phyloP scores from a whole-genome alignment of 2,888 invertebrate species.

The Ectobius pallidus region DNA sequence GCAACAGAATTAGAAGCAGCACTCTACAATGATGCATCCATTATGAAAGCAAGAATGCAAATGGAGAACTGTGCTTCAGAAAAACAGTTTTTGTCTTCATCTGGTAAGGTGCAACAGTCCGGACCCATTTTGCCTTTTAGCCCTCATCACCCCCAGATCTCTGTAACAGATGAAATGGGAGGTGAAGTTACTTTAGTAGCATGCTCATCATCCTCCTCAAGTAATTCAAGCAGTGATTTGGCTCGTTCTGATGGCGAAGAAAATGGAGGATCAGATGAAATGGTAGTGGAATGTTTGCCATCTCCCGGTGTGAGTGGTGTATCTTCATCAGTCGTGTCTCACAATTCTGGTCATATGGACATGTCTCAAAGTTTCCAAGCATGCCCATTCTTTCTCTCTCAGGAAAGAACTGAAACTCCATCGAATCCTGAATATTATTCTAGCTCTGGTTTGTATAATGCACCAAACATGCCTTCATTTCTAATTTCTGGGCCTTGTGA shows the following conservation, averaged over 20 bases:
- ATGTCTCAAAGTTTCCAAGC: background rate
- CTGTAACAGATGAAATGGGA: slow-evolving; percentile 89
- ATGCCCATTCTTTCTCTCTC: background rate
- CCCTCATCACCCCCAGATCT: slow-evolving; percentile 79
- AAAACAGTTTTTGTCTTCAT: background rate
- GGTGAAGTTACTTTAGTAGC: slow-evolving; percentile 81
- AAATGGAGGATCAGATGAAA: slow-evolving; percentile 17
- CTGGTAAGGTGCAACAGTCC: background rate
- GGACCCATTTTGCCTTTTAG: slow-evolving; percentile 10
- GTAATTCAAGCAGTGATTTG: slow-evolving; percentile 70
- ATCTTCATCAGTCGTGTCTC: background rate
- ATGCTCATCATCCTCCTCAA: slow-evolving; percentile 69
- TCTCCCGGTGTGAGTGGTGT: background rate
- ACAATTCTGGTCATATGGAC: background rate
- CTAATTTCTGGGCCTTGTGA: slow-evolving; percentile 77
- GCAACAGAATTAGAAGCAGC: background rate
- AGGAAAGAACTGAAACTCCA: background rate
- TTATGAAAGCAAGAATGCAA: background rate
- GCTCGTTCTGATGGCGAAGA: slow-evolving; percentile 51
- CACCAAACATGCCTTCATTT: slow-evolving; percentile 55
- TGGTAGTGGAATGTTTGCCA: slow-evolving; percentile 41
- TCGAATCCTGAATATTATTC: background rate
- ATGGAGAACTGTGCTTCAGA: background rate
- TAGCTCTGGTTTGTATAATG: background rate
- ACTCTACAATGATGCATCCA: background rate